Base-by-base conservation (phyloP, 1,140 invertebrate species). In the Papilio machaon region DNA sequence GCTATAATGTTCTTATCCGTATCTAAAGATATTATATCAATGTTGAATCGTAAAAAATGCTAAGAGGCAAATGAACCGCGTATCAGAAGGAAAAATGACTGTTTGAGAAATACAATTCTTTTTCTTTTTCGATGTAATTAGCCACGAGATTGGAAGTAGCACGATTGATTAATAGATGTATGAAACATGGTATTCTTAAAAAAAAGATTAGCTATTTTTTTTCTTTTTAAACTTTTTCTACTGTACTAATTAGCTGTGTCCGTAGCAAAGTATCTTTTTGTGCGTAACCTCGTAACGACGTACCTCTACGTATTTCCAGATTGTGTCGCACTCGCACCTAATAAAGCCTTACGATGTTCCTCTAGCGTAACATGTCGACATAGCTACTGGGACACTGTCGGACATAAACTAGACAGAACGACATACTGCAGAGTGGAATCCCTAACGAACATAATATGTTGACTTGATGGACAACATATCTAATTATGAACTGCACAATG, bases 1-100 rank as follows among this genome's bases (percentile, higher is more conserved):
- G 74, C n/a, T 76, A 76, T 76, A 54, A 76, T 76, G 23, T 73
- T 73, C n/a, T 73, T 74, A 74, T 76, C 46, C 74, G 74, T 15
- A 52, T 76, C 5, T 76, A 9, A 47, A n/a, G 8, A 76, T 76
- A 76, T 76, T 75, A 75, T n/a, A n/a, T 76, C 23, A 30, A n/a
- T n/a, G 19, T 30, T 30, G 2, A 30, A 52, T 76, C 47, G 47
- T 76, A 76, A 76, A 43, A 76, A 76, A 47, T 47, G 13, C 19
- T 76, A 76, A 13, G n/a, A 47, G 74, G 19, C 46, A 35, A 23
- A 54, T 46, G 47, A n/a, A 76, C 19, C 9, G 23, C 47, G 46
- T 19, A 47, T 13, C 43, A 49, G 19, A 54, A n/a, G 47, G 23
- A 76, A 47, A n/a, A 17, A 52, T 23, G 47, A 8, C 23, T 47